Percentiles rank a stretch among this genome's conserved stretches.
Evolutionary conservation across 2,113 vertebrate species (phyloP).

Genomic region (Cynopterus brachyotis): DNA sequence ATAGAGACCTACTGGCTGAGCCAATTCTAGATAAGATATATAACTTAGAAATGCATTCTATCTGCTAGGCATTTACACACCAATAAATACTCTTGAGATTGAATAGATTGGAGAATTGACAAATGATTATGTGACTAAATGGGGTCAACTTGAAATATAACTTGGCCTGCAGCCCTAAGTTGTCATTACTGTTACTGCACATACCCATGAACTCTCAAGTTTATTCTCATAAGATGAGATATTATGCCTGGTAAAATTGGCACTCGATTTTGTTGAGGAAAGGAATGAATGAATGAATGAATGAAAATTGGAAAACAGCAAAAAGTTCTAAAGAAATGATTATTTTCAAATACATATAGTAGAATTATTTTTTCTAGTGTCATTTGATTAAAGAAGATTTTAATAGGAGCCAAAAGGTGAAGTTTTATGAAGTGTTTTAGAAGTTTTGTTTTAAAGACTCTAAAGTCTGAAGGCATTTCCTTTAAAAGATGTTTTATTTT

Average conservation of each 20-base stretch:
- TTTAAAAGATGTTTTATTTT: slow-evolving; percentile 33
- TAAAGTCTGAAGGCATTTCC: background rate
- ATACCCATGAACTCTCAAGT: background rate
- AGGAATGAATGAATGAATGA: background rate
- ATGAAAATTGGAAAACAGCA: background rate
- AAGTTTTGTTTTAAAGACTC: background rate
- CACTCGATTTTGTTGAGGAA: background rate
- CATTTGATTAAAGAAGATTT: background rate
- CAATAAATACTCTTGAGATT: background rate
- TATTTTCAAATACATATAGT: slow-evolving; percentile 23
- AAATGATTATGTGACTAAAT: background rate
- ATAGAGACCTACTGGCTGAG: background rate
- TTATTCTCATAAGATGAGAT: background rate
- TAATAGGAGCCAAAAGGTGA: background rate
- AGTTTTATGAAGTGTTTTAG: background rate
- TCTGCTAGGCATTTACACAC: background rate
- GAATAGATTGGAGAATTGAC: background rate
- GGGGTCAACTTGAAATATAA: background rate
- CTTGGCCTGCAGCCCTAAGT: background rate
- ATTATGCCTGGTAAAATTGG: background rate
- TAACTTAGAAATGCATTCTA: background rate
- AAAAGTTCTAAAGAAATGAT: background rate
- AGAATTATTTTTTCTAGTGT: background rate
- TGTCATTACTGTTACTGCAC: background rate
- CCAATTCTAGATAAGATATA: background rate